Evolutionary conservation across 1,140 invertebrate species (phyloP), one percentile per base, ranked within the genome.

Genomic region (Scaptomyza hsui): DNA sequence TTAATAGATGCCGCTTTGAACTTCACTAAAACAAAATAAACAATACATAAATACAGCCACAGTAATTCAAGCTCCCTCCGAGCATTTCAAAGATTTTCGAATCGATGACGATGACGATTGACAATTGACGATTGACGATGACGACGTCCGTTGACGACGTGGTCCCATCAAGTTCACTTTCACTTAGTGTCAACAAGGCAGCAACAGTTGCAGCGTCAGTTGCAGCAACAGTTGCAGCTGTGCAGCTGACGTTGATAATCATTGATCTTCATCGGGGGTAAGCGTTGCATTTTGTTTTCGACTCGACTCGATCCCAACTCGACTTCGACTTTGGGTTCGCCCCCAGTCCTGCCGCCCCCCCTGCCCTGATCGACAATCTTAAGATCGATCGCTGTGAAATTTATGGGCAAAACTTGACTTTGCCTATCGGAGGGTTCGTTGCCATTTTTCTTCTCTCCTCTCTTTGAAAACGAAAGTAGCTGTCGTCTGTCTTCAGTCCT

Each of bases 121-220:
- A 35, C 32, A 10, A 32, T 32, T 32, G 65, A 39, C 41, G 56
- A 41, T 29, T 47, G 44, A 53, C 44, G 56, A 55, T 39, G 56
- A 53, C 61, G 56, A 44, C 48, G 62, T 52, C 57, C 47, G 62
- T 52, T 52, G 56, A 57, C 68, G 70, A 75, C 71, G 75, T 68
- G 56, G 75, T 77, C 69, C 78, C 82, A 82, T 89, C 83, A 89
- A 89, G 76, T 89, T 89, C 85, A 89, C 85, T 89, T 89, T 89
- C 85, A 89, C 85, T 89, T 85, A 89, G 71, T 89, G 80, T 89
- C 85, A 89, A 80, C 77, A 68, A 55, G 52, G 55, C 52, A 45
- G 61, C 32, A 67, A 49, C 74, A 49, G 48, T 56, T 61, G 64
- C 51, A 29, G 26, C 6, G n/a, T n/a, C n/a, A 2, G 26, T 6